Base-by-base conservation (phyloP, 64 coral and sea anemone species). In the Stichodactyla helianthus region DNA sequence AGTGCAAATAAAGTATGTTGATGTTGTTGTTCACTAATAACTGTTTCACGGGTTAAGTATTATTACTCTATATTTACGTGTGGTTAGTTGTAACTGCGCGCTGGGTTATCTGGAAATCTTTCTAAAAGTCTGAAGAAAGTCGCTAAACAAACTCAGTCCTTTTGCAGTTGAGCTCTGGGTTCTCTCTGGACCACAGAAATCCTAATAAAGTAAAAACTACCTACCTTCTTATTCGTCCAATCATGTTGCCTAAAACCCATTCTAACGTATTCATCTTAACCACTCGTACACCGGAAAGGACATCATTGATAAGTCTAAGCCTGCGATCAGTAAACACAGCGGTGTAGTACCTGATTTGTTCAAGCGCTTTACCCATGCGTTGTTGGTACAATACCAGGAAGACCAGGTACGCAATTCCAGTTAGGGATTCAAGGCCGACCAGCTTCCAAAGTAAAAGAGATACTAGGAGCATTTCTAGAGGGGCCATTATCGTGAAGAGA, bases 211-310 rank as follows among this genome's bases (percentile, higher is more conserved):
- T 68, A 16, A 9, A 9, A 4, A 6, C 20, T 26, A 17, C 71
- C 6, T 87, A 87, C 86, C 86, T 77, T 87, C 86, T 51, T 31
- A 27, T 23, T 25, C 55, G 68, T 26, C 86, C 64, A 87, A 87
- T 87, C 86, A 68, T 77, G 23, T 78, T 76, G 5, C 77, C 77
- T 52, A 87, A 87, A 53, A 87, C 23, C 65, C 18, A 54, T 77
- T 87, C 86, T 76, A 68, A 87, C 6, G 86, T 76, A 77, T 87
- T 87, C 86, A 87, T 87, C 77, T 87, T 87, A 15, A 87, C 67
- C 8, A 87, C 86, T 31, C 86, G 70, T n/a, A 87, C 79, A 14
- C 86, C 86, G 16, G 86, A 87, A 51, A 87, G 79, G 71, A 77
- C 86, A 1, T 71, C 86, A 78, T 78, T 77, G 7, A 87, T 31